Evolutionary conservation across 2,797 vertebrate genomes (phyloP).

Genomic region (Artibeus lituratus): DNA sequence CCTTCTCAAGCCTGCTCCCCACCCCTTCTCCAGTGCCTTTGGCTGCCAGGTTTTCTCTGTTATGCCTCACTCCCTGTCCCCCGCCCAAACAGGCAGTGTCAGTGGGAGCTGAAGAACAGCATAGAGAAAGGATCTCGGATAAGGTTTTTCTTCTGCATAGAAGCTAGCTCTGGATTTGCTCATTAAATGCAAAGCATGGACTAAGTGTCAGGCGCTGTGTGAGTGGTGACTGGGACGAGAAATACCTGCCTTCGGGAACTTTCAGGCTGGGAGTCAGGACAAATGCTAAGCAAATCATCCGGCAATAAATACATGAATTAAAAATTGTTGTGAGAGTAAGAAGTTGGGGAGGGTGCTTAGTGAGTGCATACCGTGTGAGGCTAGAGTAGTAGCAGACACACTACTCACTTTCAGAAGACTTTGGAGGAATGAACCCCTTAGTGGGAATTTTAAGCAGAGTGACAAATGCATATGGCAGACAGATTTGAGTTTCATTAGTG

Average conservation of each 20-base stretch:
- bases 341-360: no score
- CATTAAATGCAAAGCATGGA: background rate
- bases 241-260: background rate
- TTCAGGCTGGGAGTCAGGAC: background rate
- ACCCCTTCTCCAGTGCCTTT: background rate
- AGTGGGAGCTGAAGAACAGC: fast-evolving
- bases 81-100: no score
- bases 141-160: background rate
- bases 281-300: background rate
- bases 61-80: background rate
- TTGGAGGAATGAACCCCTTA: background rate
- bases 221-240: background rate
- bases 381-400: background rate
- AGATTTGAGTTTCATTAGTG: background rate
- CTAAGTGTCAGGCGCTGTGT: fast-evolving
- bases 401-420: background rate
- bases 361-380: fast-evolving
- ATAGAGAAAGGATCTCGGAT: background rate
- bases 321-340: background rate
- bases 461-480: background rate
- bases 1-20: background rate
- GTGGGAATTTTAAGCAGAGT: background rate
- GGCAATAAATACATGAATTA: background rate
- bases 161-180: background rate
- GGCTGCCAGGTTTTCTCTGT: background rate